These are phyloP conservation scores for Heterodera schachtii DNA, from an alignment of 1,140 invertebrate species.

Conservation along the genomic window DNA sequence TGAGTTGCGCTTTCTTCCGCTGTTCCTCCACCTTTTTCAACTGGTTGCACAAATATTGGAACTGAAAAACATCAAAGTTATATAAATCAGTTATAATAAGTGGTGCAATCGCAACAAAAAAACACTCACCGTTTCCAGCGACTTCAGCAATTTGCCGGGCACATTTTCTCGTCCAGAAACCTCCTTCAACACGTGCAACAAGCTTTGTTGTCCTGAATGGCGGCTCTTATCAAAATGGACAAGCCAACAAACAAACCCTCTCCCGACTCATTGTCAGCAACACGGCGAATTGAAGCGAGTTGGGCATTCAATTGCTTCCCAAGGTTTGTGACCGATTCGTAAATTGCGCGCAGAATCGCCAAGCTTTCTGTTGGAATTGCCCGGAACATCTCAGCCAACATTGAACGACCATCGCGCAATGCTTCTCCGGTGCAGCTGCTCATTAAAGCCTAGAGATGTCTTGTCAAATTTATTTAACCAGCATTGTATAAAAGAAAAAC, in stretches of 20 bases:
- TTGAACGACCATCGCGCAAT: conserved; percentile 39
- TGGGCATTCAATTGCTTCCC: conserved; percentile 23
- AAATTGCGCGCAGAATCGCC: conserved; percentile 43
- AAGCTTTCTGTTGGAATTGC: conserved; percentile 38
- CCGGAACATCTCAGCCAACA: conserved; percentile 38
- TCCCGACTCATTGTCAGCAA: background rate
- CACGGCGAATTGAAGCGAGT: background rate
- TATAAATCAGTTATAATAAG: background rate
- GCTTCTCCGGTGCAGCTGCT: conserved; percentile 30
- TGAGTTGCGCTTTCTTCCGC: conserved; percentile 13
- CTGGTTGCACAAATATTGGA: conserved; percentile 38
- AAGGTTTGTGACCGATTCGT: conserved; percentile 33
- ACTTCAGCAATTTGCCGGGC: conserved; percentile 43
- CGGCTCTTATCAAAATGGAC: background rate
- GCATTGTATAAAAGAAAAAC: background rate
- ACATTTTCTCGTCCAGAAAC: conserved; percentile 26
- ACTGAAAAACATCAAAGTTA: background rate
- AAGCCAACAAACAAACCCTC: background rate
- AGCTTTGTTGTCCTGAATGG: background rate
- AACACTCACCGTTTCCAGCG: conserved; percentile 45
- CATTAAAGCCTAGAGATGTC: conserved; percentile 22
- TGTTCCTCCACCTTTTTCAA: conserved; percentile 39
- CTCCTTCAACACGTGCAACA: conserved; percentile 10
- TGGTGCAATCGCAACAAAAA: background rate
- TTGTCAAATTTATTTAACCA: background rate